Evolutionary conservation across 2,797 vertebrate species (phyloP), one percentile per base, ranked within the genome.

Genomic region (Onychomys torridus): DNA sequence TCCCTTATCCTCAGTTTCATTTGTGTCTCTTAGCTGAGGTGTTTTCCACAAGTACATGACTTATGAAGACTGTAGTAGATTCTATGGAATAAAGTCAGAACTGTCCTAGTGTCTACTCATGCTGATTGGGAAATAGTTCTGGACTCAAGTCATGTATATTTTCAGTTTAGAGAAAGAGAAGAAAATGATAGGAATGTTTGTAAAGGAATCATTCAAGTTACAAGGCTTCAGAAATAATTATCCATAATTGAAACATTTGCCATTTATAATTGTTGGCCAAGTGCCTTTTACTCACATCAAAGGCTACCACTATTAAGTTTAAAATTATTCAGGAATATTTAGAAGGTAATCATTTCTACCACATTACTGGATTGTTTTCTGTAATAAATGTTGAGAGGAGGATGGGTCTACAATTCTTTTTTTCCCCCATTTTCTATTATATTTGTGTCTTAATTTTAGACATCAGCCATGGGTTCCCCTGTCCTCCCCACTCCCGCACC

Each of bases 181-280:
- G 1, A 69, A 5, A 19, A 46, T 91, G 32, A 34, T 46, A 37
- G 32, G 4, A 40, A 11, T n/a, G 2, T 49, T 89, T 65, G 27
- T 16, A 21, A 61, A 52, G 34, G 21, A 46, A 21, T 71, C 2
- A 65, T 65, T 82, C 23, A 25, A 81, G 23, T 27, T 29, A 46
- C 6, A 27, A 25, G 69, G 40, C 23, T 85, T 92, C 76, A 76
- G 21, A 81, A 29, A 94, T 61, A 13, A 14, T 67, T 61, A 93
- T 59, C 52, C 19, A 76, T 86, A n/a, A 59, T 5, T 12, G 71
- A 40, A 93, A 10, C 76, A 65, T n/a, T 86, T 61, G 57, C 19
- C 55, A 91, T 71, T 59, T 65, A 92, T 55, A 90, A 75, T 96
- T 83, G 86, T 8, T 57, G 91, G 21, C 43, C 65, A 88, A 89